Evolutionary conservation across 2,888 invertebrate species (phyloP).

Genomic region (Tetheella fluctuosa): DNA sequence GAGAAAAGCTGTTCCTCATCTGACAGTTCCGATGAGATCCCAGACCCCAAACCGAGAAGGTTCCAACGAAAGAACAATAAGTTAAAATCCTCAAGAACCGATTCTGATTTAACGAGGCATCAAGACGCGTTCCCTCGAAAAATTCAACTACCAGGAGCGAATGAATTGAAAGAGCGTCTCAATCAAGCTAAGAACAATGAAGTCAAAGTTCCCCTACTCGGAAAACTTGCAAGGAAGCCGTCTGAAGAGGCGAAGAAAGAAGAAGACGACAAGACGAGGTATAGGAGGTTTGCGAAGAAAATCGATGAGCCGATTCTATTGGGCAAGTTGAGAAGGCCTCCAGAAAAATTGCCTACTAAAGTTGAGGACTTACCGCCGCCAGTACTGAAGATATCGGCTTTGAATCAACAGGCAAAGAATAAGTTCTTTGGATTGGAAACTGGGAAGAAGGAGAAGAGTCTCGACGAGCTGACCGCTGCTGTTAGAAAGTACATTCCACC

Average conservation of each 20-base stretch:
- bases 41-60: conserved; percentile 64
- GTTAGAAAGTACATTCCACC: conserved; percentile 78
- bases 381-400: conserved; percentile 65
- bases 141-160: conserved; percentile 53
- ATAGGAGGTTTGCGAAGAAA: conserved; percentile 63
- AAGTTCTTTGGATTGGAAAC: conserved; percentile 75
- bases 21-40: conserved; percentile 73
- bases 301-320: conserved; percentile 71
- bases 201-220: conserved; percentile 65
- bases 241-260: conserved; percentile 64
- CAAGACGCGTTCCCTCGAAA: conserved; percentile 58
- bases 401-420: conserved; percentile 74
- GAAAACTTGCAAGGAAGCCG: conserved; percentile 67
- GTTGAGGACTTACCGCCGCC: conserved; percentile 57
- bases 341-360: conserved; percentile 52
- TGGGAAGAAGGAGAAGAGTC: conserved; percentile 65
- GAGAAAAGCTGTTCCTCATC: conserved; percentile 80
- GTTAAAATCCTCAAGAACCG: conserved; percentile 73
- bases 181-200: conserved; percentile 67
- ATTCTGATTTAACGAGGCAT: conserved; percentile 69
- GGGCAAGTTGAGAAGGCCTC: conserved; percentile 67
- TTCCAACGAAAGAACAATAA: conserved; percentile 76
- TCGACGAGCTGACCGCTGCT: conserved; percentile 73
- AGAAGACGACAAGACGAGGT: conserved; percentile 56
- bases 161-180: conserved; percentile 56